Evolutionary conservation across 2,888 invertebrate species (phyloP), one percentile per base, ranked within the genome.

Genomic region (Lingula anatina): DNA sequence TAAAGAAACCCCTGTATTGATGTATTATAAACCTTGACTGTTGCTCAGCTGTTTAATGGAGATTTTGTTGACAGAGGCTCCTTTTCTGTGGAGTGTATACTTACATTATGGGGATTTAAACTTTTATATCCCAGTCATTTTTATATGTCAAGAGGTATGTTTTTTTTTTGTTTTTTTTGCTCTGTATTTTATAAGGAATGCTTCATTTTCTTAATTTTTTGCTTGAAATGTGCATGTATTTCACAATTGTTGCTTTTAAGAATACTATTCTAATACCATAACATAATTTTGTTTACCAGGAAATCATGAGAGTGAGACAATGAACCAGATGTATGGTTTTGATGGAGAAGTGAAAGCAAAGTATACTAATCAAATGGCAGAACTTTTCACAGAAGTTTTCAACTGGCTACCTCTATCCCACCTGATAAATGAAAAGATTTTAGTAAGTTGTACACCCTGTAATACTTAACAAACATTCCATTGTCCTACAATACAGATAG

Each of bases 301-400:
- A n/a, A 99, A 99, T 79, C 97, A 99, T 75, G 97, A 99, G 76
- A 94, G 94, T 63, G 84, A 88, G 41, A 93, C 90, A 53, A 99
- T 99, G 97, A 99, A 99, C 80, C 90, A 94, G 79, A 95, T 99
- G 90, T 99, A 99, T 78, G 99, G 99, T 1, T 99, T 99, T 81
- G 90, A 94, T 57, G 99, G 97, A 1, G 99, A 99, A 80, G 97
- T 99, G 0, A 90, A 91, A 66, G 86, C 90, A 5, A 99, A 99
- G 79, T 99, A 95, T 78, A 88, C 89, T 1, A 82, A 85, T 21
- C 88, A 93, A 76, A 97, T 99, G 96, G 90, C 92, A 0, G 91
- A 95, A 58, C 83, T 97, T 43, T 99, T 99, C 81, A 96, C 96
- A 1, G 96, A 97, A 81, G 94, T 99, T 21, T 99, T 96, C 81